Evolutionary conservation across 2,797 vertebrate genomes (phyloP).

Genomic region (Esox lucius): DNA sequence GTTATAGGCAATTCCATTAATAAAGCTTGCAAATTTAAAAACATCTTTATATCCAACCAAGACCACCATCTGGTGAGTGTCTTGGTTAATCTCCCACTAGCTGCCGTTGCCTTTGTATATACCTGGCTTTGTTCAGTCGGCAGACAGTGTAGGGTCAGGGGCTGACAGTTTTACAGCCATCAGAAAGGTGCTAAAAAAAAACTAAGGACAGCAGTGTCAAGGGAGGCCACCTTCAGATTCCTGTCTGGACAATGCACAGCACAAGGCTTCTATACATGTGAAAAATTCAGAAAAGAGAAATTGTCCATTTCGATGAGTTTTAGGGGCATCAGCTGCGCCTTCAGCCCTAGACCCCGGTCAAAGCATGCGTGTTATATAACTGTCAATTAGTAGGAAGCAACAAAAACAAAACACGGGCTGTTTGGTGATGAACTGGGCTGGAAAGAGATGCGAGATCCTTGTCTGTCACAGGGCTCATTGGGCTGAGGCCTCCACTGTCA

Average conservation of each 20-base stretch:
- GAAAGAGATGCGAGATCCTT: conserved; percentile 36
- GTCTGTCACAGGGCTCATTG: conserved; percentile 19
- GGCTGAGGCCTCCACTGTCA: neutral
- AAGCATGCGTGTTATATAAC: conserved; percentile 52
- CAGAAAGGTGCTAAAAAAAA: neutral
- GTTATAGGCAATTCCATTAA: neutral
- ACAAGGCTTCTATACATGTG: neutral
- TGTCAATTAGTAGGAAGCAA: conserved; percentile 49
- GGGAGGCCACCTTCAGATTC: neutral
- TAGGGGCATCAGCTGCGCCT: too few species aligned
- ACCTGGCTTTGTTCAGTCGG: neutral
- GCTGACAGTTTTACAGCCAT: conserved; percentile 12
- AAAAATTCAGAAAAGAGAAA: neutral
- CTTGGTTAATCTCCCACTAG: too few species aligned
- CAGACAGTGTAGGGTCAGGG: neutral
- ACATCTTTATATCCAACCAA: neutral
- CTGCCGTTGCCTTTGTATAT: neutral
- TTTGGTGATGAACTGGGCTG: conserved; percentile 45
- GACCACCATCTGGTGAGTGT: neutral
- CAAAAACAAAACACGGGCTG: conserved; percentile 46
- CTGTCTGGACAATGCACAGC: neutral
- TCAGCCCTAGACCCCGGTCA: conserved; percentile 14
- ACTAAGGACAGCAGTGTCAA: neutral
- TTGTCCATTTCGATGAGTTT: neutral
- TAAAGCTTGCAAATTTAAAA: neutral